Conservation (phyloP, 1,140 invertebrate species). For the Drosophila paulistorum region DNA sequence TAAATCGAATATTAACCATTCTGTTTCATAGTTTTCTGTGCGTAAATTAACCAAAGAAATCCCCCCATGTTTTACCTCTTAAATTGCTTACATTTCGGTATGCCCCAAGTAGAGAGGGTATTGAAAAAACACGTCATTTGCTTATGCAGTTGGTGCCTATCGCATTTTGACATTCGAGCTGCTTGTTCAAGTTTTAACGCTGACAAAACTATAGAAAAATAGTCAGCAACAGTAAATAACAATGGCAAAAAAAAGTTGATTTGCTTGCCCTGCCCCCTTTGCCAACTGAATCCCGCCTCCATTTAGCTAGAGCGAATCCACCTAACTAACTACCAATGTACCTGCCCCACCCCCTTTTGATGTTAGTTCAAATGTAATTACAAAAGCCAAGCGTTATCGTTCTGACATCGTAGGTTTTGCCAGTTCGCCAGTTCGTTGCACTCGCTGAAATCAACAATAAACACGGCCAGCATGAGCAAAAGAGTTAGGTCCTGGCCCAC, state of each 20-base stretch:
- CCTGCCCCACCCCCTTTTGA: not conserved
- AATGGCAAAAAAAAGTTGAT: conserved; percentile 50
- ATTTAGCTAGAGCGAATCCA: not conserved
- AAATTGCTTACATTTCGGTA: no score
- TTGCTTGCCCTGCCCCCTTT: not conserved
- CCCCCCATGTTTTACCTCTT: no score
- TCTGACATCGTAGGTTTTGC: conserved; percentile 28
- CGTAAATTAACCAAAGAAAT: no score
- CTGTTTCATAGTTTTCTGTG: no score
- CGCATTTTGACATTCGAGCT: conserved; percentile 64
- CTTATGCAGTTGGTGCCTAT: conserved; percentile 52
- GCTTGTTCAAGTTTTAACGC: conserved; percentile 63
- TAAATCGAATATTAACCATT: no score
- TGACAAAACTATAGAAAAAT: conserved; percentile 58
- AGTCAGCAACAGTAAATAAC: conserved; percentile 34
- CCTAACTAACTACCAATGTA: conserved; percentile 7
- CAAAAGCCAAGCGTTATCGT: conserved; percentile 63
- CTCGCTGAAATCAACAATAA: conserved; percentile 62
- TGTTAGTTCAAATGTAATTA: conserved; percentile 64
- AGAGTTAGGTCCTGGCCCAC: conserved; percentile 44
- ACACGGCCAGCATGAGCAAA: conserved; percentile 36
- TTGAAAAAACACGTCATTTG: conserved; percentile 68
- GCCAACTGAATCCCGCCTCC: no score
- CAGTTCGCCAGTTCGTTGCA: conserved; percentile 67
- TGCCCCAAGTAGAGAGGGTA: conserved; percentile 18